A percentile compares a stretch with the other conserved stretches of the same genome.
Conservation (phyloP, 1,140 invertebrate genomes). For the Drosophila kikkawai region DNA sequence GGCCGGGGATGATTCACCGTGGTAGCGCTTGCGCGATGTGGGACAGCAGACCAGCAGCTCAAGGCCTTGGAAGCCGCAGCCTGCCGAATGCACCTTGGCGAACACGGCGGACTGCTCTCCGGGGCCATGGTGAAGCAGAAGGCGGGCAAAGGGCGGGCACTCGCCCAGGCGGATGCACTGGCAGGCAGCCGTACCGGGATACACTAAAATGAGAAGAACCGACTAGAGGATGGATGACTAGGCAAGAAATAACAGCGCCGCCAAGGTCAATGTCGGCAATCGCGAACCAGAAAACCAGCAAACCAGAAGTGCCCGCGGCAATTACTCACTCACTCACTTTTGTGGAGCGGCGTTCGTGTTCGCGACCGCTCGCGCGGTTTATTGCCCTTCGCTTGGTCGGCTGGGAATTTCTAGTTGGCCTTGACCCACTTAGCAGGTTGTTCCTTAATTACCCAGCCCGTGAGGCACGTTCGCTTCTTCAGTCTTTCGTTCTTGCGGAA, state of each 20-base stretch:
- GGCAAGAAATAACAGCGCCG: constrained; percentile 16
- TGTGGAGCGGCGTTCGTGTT: constrained; percentile 27
- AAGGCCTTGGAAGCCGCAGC: constrained; percentile 68
- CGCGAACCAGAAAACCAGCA: constrained; percentile 34
- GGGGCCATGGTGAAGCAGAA: constrained; percentile 53
- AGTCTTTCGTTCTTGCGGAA: constrained; percentile 63
- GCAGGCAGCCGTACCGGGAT: constrained; percentile 32
- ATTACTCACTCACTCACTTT: constrained; percentile 81
- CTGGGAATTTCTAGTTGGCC: constrained; percentile 74
- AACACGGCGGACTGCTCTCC: constrained; percentile 62
- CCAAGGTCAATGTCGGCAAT: constrained; percentile 54
- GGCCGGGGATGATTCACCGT: constrained; percentile 18
- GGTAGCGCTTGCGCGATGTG: constrained; percentile 19
- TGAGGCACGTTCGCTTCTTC: constrained; percentile 56
- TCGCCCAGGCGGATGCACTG: constrained; percentile 66
- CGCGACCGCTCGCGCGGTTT: constrained; percentile 54
- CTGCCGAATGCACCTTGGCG: constrained; percentile 54
- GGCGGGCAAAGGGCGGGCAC: constrained; percentile 45
- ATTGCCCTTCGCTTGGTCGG: constrained; percentile 73
- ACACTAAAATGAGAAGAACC: constrained; percentile 37
- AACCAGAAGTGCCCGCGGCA: constrained; percentile 53
- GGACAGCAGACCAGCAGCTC: constrained; percentile 71
- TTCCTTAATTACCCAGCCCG: constrained; percentile 46
- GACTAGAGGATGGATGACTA: constrained; percentile 25
- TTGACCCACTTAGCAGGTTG: constrained; percentile 59